Evolutionary conservation across 2,113 vertebrate species (phyloP).

Genomic region (Ursus arctos): DNA sequence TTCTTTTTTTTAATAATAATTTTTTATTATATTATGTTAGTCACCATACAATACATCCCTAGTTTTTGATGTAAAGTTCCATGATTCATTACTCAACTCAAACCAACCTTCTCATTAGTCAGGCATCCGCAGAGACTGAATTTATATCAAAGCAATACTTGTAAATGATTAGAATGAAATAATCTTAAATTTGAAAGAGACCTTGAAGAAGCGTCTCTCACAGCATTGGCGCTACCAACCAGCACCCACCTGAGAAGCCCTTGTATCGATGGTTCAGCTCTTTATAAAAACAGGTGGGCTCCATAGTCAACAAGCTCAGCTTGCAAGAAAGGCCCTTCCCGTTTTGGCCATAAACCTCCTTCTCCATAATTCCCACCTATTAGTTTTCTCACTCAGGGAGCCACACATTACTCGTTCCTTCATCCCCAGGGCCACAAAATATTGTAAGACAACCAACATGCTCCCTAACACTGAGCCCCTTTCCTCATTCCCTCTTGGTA

Average conservation of each 20-base stretch:
- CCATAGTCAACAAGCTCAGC: neutral
- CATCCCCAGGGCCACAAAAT: neutral
- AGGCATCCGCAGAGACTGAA: neutral
- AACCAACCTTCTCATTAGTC: neutral
- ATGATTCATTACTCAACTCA: neutral
- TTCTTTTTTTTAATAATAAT: neutral
- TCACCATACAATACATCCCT: no score
- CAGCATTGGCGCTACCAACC: neutral
- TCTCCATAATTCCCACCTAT: neutral
- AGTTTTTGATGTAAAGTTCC: no score
- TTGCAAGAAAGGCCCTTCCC: neutral
- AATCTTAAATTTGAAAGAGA: neutral
- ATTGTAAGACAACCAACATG: neutral
- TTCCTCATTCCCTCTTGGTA: neutral
- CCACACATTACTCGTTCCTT: neutral
- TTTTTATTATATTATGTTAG: no score
- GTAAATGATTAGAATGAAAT: neutral
- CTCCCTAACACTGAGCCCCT: neutral
- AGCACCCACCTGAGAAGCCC: neutral
- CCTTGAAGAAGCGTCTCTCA: neutral
- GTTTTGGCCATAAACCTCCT: neutral
- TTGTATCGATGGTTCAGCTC: accelerated
- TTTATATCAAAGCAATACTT: neutral
- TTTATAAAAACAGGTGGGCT: neutral
- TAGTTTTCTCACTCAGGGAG: neutral